Base-by-base conservation (phyloP, 92 coral and sea anemone genomes). In the Heliopora coerulea region DNA sequence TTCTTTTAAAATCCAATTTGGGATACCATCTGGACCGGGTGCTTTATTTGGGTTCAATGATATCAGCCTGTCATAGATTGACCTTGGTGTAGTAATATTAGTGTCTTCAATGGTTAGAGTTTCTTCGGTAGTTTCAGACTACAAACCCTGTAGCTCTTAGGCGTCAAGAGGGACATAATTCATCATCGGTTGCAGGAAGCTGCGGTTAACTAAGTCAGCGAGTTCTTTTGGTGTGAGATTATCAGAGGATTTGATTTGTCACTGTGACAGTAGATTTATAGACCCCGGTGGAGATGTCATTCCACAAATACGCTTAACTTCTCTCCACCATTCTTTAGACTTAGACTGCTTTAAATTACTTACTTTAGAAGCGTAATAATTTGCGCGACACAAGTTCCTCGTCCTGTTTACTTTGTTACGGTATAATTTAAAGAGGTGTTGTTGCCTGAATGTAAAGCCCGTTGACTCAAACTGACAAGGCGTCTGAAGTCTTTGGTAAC, bases 281-380 rank as follows among this genome's bases (percentile, higher is more conserved):
- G 52, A 46, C 2, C 15, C 42, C 4, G 6, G 11, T 37, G 11
- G 6, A 4, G 4, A 11, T 37, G 11, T 37, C 42, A 37, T 37
- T n/a, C 77, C 77, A 29, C 62, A 14, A 23, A 52, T 25, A 13
- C 46, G 61, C 30, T 70, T 70, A 5, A 70, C 78, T 52, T 70
- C 78, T 3, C 24, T 50, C 78, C 78, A 28, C 78, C 62, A 70
- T 4, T 28, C 34, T 27, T 70, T 70, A 11, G 78, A 63, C 12
- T 70, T 70, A 0, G 78, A 70, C 1, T 29, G 41, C 29, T 70
- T 25, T 11, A 70, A 25, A 26, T 70, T 19, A 8, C 14, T 31
- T n/a, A 70, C 46, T 50, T 70, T 44, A 5, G 21, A 20, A 12
- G 61, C 24, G 30, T 70, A 70, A 29, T 17, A 70, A 27, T 70